A percentile compares a stretch with the other conserved stretches of the same genome.
These are phyloP conservation scores for Hyles lineata DNA, from an alignment of 2,888 invertebrate genomes.

Conservation along the genomic window DNA sequence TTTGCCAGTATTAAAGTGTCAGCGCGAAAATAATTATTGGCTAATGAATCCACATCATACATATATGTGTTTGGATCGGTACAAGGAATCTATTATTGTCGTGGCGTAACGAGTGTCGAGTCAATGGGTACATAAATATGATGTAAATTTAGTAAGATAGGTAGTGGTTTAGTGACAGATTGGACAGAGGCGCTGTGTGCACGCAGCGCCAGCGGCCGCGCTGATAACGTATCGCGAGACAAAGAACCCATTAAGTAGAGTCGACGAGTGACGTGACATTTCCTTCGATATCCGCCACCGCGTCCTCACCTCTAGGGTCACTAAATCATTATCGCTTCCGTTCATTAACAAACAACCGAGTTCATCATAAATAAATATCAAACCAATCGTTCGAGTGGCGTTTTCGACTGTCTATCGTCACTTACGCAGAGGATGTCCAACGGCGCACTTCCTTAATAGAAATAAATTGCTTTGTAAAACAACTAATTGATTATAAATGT, in stretches of 20 bases:
- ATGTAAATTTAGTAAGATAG: constrained; percentile 22
- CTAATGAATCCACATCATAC: neutral
- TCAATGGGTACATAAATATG: constrained; percentile 22
- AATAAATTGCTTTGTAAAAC: neutral
- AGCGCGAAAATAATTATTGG: constrained; percentile 10
- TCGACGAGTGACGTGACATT: constrained; percentile 78
- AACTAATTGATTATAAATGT: neutral
- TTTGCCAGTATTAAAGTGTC: constrained; percentile 13
- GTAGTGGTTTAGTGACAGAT: constrained; percentile 35
- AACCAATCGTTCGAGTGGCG: constrained; percentile 39
- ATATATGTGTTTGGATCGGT: neutral
- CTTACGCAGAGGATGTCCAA: neutral
- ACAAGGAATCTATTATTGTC: neutral
- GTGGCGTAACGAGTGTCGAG: neutral
- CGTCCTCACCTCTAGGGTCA: constrained; percentile 79
- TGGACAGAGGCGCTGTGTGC: constrained; percentile 50
- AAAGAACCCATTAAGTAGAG: constrained; percentile 81
- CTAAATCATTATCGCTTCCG: constrained; percentile 81
- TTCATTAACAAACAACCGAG: constrained; percentile 66
- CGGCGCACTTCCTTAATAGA: constrained; percentile 7
- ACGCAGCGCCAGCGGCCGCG: constrained; percentile 44
- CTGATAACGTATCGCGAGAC: constrained; percentile 80
- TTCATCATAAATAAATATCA: constrained; percentile 53
- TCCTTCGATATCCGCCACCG: constrained; percentile 79
- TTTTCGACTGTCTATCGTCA: constrained; percentile 35